phyloP scores from a whole-genome alignment of 2,888 invertebrate species.

The Epirrhoe alternata region DNA sequence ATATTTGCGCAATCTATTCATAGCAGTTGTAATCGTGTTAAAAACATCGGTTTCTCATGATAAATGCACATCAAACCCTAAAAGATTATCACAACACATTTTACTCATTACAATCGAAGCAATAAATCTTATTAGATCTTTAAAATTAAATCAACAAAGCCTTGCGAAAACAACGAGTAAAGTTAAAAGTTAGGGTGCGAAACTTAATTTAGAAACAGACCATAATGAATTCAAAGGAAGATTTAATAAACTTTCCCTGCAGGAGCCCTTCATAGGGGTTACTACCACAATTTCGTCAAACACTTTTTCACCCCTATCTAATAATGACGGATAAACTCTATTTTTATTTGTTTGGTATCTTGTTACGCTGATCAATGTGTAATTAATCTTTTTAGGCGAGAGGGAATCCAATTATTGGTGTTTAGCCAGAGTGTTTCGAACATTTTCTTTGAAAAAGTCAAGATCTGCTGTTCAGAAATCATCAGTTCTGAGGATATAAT shows the following conservation, averaged over 20 bases:
- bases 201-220: conserved; percentile 71
- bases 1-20: too few relatives aligned
- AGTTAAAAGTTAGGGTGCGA: conserved; percentile 65
- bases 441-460: neutral
- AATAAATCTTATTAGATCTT: conserved; percentile 59
- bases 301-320: conserved; percentile 52
- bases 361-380: conserved; percentile 38
- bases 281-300: conserved; percentile 57
- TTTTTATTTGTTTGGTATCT: conserved; percentile 44
- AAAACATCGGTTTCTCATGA: neutral
- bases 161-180: conserved; percentile 60
- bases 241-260: conserved; percentile 68
- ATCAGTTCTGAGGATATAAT: too few relatives aligned
- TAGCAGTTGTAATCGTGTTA: too few relatives aligned
- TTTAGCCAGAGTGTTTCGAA: neutral
- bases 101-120: conserved; percentile 27
- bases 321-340: conserved; percentile 46
- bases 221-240: conserved; percentile 73
- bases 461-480: neutral
- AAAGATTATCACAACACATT: conserved; percentile 23
- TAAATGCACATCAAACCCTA: neutral
- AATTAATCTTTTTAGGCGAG: neutral
- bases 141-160: conserved; percentile 62
- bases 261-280: conserved; percentile 55
- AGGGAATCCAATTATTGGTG: neutral